Evolutionary conservation across 1,140 invertebrate species (phyloP), one percentile per base, ranked within the genome.

Genomic region (Drosophila mauritiana): DNA sequence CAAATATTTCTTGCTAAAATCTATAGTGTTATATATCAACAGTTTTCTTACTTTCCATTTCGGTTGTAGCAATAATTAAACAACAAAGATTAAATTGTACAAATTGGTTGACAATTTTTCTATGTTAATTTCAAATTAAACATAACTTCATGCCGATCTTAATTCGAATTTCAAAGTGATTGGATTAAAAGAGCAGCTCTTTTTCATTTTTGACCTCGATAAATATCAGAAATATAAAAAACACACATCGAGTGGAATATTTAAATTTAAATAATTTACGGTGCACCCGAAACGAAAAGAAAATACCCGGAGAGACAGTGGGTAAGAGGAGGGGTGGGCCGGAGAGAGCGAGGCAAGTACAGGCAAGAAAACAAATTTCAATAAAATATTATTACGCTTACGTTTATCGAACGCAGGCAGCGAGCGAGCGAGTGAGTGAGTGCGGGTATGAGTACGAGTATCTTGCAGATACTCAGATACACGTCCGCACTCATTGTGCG

Each of bases 381-480:
- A 89, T 89, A 89, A 89, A 89, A 89, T 90, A 89, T 89, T 89
- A 89, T 89, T 89, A 89, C 84, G 84, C 85, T 89, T 89, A 89
- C 84, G 77, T 89, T 89, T 80, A 90, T 89, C 83, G 83, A 89
- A 83, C 75, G 70, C 39, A 40, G 31, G 15, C 37, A 67, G 15
- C 36, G 56, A n/a, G 34, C 42, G 17, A 48, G 64, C 15, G 54
- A 46, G 55, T 39, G 56, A 58, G 55, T 34, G 42, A 61, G 76
- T 57, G 76, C 22, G 45, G 1, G 45, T 46, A 12, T 3, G 43
- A 22, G 17, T 46, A 48, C 22, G 73, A 77, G 75, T 86, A 86
- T 86, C 83, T 88, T 82, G 81, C 82, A 79, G 78, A 86, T 83
- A 86, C 74, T 67, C 74, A 76, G 55, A 76, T 63, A 76, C 62